A percentile compares a stretch with the other conserved stretches of the same genome.
Conservation (phyloP, 2,797 vertebrate genomes). For the Xiphophorus birchmanni region DNA sequence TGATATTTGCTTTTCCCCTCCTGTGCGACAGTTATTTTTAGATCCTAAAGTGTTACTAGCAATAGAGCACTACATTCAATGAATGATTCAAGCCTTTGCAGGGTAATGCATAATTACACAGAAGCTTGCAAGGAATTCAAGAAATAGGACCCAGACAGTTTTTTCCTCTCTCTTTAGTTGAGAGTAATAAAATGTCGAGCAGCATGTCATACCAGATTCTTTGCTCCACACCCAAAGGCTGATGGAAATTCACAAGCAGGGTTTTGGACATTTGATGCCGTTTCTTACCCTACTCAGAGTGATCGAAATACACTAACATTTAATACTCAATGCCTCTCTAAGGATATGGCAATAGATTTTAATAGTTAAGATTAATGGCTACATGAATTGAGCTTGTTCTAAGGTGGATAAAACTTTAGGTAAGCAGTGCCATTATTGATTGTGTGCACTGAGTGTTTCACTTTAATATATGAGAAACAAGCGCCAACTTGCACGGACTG, state of each 20-base stretch:
- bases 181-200: slow-evolving; percentile 24
- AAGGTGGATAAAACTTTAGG: neutral
- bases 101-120: slow-evolving; percentile 65
- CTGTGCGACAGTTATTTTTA: slow-evolving; percentile 69
- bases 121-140: slow-evolving; percentile 42
- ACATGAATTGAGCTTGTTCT: neutral
- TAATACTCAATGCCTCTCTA: slow-evolving; percentile 25
- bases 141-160: slow-evolving; percentile 34
- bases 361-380: neutral
- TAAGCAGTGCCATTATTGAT: neutral
- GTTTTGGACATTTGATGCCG: slow-evolving; percentile 30
- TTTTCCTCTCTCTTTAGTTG: slow-evolving; percentile 22
- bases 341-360: slow-evolving; percentile 34
- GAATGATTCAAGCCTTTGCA: slow-evolving; percentile 75
- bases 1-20: slow-evolving; percentile 63
- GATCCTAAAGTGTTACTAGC: slow-evolving; percentile 71
- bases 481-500: neutral
- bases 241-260: slow-evolving; percentile 38
- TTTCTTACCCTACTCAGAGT: slow-evolving; percentile 23
- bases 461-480: neutral
- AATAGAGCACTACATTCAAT: slow-evolving; percentile 63
- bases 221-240: slow-evolving; percentile 46
- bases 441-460: neutral
- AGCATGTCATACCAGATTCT: slow-evolving; percentile 19
- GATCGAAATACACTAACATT: slow-evolving; percentile 20